Percentiles rank a stretch among this genome's conserved stretches.
phyloP scores from a whole-genome alignment of 2,888 invertebrate genomes.

The Plebejus melissa region DNA sequence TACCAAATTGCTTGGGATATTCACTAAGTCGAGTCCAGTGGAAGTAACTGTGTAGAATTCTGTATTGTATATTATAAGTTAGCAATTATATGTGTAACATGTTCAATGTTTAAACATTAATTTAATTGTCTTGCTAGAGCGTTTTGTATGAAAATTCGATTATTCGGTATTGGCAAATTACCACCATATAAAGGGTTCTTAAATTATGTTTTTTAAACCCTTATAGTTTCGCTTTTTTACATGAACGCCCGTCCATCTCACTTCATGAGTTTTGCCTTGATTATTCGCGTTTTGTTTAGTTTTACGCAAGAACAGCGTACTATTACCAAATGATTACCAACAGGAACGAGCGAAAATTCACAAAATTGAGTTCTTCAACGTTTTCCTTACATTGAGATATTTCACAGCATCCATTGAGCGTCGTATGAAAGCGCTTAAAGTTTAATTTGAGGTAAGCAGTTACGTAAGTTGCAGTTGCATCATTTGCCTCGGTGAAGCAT shows the following conservation, averaged over 20 bases:
- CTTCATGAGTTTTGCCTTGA: background rate
- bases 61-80: background rate
- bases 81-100: too few relatives aligned
- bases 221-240: background rate
- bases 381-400: background rate
- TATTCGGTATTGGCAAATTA: too few relatives aligned
- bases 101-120: too few relatives aligned
- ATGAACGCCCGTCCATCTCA: background rate
- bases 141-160: too few relatives aligned
- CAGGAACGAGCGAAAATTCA: too few relatives aligned
- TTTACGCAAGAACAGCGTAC: background rate
- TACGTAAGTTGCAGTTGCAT: conserved; percentile 5
- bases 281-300: background rate
- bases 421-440: background rate
- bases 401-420: background rate
- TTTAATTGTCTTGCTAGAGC: too few relatives aligned
- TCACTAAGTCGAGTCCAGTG: background rate
- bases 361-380: too few relatives aligned
- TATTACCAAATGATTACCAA: background rate
- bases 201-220: background rate
- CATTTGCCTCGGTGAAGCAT: background rate
- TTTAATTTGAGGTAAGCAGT: conserved; percentile 15
- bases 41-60: background rate
- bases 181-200: too few relatives aligned
- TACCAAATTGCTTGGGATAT: background rate